Percentiles rank a stretch among this genome's conserved stretches.
These are phyloP conservation scores for Anoplolepis gracilipes DNA, from an alignment of 1,140 invertebrate species.

Conservation along the genomic window DNA sequence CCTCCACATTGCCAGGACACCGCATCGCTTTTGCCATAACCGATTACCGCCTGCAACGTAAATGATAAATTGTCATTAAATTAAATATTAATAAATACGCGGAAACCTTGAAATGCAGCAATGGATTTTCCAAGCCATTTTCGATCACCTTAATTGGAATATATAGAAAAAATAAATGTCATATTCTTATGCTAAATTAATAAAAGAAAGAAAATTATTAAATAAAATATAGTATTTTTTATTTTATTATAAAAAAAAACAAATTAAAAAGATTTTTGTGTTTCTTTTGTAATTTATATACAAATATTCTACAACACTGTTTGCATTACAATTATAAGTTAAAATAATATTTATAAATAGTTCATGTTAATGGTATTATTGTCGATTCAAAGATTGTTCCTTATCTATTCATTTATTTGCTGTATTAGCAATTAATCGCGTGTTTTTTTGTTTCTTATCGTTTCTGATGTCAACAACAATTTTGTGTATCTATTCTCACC, in stretches of 20 bases:
- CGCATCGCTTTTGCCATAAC: conserved; percentile 69
- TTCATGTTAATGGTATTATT: neutral
- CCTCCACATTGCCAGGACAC: conserved; percentile 86
- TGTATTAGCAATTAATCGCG: neutral
- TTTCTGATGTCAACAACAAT: neutral
- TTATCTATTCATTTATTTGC: neutral
- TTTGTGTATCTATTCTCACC: conserved; percentile 73
- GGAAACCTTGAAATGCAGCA: neutral
- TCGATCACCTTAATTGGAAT: neutral
- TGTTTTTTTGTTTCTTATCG: neutral
- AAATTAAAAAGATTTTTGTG: no score
- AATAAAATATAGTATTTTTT: neutral
- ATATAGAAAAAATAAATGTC: neutral
- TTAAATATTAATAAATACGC: neutral
- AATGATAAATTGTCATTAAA: conserved; percentile 1
- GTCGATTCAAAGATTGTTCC: neutral
- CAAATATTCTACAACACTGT: neutral
- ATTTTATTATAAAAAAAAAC: no score
- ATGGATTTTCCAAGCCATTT: neutral
- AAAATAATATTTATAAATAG: no score
- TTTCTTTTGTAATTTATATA: neutral
- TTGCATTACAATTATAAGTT: neutral
- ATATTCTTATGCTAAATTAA: neutral
- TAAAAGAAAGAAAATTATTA: neutral
- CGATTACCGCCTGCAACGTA: conserved; percentile 73